Evolutionary conservation across 2,888 invertebrate species (phyloP), one percentile per base, ranked within the genome.

Genomic region (Meandrusa payeni): DNA sequence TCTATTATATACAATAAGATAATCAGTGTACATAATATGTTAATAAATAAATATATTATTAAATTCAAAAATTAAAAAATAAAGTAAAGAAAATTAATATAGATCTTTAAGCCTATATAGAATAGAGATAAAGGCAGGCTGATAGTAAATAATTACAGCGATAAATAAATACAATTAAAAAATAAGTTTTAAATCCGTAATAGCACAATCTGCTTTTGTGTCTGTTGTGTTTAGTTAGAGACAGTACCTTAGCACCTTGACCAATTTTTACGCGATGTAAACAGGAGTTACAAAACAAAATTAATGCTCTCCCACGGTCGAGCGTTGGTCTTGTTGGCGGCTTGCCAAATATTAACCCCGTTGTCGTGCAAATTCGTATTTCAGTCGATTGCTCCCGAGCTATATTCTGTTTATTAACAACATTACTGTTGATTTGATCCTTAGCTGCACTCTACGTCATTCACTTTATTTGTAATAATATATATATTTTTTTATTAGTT

Each of bases 241-340:
- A 28, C 11, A n/a, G 22, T 22, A 23, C 17, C 10, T 5, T 20
- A 40, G 54, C 54, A 67, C 78, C 81, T 80, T 77, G 79, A 74
- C 71, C 73, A 74, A 61, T 73, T 73, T 74, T 69, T 66, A 69
- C 63, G 56, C 55, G 64, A 69, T 74, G 75, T 81, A 80, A 79
- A 82, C 81, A 81, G 50, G 64, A 64, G 74, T 80, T 77, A 76
- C 74, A 69, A 76, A 80, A 82, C 76, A 69, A 80, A 75, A 75
- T 75, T 64, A 69, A 64, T 74, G 64, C 55, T 69, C 73, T 73
- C 62, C 64, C 59, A 65, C 56, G 64, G 55, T 54, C 53, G 54
- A 57, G 52, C 61, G 64, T 63, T 51, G 53, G 45, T 45, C 61
- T 83, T 82, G 85, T 76, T 47, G 11, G 23, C 19, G 20, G 75